A percentile compares a stretch with the other conserved stretches of the same genome.
Conservation (phyloP, 1,140 invertebrate genomes). For the Rhagoletis zephyria region DNA sequence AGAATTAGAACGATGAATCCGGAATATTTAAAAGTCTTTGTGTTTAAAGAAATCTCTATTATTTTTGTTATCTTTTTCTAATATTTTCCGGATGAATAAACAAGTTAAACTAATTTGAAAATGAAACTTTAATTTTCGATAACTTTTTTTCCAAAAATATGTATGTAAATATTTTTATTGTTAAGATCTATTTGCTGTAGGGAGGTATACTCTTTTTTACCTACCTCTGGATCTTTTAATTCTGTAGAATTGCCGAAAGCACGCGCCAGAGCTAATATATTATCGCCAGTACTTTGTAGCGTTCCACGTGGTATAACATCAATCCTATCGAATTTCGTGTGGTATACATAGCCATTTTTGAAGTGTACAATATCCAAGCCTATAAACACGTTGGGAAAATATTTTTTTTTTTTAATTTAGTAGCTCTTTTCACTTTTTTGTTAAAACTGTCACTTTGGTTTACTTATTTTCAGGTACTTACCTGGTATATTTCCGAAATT, state of each 20-base stretch:
- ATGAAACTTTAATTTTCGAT: no score
- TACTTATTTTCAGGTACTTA: conserved; percentile 73
- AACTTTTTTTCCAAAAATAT: no score
- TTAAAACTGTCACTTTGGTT: background rate
- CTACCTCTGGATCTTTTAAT: conserved; percentile 73
- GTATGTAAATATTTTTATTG: no score
- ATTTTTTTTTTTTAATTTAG: no score
- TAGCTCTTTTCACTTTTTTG: no score
- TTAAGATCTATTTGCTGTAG: no score
- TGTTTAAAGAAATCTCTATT: no score
- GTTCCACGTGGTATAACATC: conserved; percentile 84
- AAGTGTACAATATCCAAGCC: conserved; percentile 93
- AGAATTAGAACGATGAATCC: no score
- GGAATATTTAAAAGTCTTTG: no score
- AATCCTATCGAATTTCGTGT: conserved; percentile 86
- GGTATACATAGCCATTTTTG: conserved; percentile 92
- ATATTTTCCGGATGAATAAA: no score
- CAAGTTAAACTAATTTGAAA: no score
- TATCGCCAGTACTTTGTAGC: conserved; percentile 86
- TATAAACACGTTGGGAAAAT: background rate
- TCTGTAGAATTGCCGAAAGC: conserved; percentile 78
- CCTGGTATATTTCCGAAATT: conserved; percentile 77
- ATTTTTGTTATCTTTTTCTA: no score
- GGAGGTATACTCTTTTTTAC: background rate
- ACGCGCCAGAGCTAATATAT: conserved; percentile 81